phyloP scores from a whole-genome alignment of 2,888 invertebrate species.

The Hirudinaria manillensis region DNA sequence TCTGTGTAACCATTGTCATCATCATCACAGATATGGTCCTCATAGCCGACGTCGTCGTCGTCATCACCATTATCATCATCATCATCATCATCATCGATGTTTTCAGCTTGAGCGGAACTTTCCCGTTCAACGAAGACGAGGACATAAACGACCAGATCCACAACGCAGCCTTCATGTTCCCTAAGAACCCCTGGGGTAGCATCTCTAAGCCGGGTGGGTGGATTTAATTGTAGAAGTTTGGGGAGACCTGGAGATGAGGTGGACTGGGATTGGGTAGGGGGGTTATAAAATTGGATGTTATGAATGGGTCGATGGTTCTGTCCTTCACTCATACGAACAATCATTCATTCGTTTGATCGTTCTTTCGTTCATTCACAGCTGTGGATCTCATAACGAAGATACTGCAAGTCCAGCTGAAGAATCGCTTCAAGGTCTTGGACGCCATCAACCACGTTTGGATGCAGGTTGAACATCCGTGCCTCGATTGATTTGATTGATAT shows the following conservation, averaged over 20 bases:
- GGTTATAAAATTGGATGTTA: neutral
- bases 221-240: neutral
- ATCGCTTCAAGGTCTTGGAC: conserved; percentile 91
- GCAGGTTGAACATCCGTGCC: conserved; percentile 63
- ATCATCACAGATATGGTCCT: neutral
- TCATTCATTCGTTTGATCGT: neutral
- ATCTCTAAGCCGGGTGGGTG: conserved; percentile 76
- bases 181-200: conserved; percentile 90
- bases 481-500: neutral
- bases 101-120: conserved; percentile 85
- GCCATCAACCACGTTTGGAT: conserved; percentile 90
- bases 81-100: conserved; percentile 5
- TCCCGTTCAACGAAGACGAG: conserved; percentile 99
- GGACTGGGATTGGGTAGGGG: neutral
- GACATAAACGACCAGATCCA: conserved; percentile 99
- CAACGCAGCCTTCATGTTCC: conserved; percentile 99
- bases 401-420: conserved; percentile 76
- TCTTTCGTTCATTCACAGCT: conserved; percentile 60
- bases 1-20: neutral
- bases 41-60: neutral
- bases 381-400: conserved; percentile 96
- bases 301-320: neutral
- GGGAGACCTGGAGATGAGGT: neutral
- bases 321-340: no score
- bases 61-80: conserved; percentile 21